Evolutionary conservation across 2,888 invertebrate genomes (phyloP).

Genomic region (Imbricaverruca yamaguchii): DNA sequence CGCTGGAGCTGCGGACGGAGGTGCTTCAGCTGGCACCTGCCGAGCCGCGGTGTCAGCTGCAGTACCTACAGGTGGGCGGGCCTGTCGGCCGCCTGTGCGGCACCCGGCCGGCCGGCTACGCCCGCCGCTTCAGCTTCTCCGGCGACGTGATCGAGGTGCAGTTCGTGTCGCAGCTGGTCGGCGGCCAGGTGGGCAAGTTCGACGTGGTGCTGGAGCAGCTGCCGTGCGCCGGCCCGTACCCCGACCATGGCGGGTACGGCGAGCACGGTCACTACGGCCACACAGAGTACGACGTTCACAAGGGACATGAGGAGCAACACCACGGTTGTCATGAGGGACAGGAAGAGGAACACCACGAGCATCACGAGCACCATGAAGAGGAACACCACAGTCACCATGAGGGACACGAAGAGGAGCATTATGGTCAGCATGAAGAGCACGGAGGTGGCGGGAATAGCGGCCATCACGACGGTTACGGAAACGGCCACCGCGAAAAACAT

Average conservation of each 20-base stretch:
- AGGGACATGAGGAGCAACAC: background rate
- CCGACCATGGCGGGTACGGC: background rate
- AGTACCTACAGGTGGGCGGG: constrained; percentile 1
- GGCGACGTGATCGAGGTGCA: background rate
- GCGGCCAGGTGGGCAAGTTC: background rate
- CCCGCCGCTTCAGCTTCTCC: background rate
- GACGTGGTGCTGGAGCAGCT: background rate
- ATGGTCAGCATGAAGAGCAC: constrained; percentile 16
- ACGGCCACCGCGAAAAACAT: constrained; percentile 13
- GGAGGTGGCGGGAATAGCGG: background rate
- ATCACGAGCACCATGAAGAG: background rate
- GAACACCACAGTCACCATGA: background rate
- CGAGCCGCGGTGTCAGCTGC: background rate
- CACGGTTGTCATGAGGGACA: constrained; percentile 2
- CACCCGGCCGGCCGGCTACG: background rate
- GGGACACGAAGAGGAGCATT: background rate
- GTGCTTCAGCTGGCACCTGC: background rate
- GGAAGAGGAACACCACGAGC: background rate
- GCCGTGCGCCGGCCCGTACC: background rate
- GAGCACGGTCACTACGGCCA: background rate
- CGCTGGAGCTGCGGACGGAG: background rate
- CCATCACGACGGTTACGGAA: background rate
- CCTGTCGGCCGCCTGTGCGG: background rate
- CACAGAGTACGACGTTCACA: background rate
- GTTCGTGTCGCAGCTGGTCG: background rate